Conservation (phyloP, 2,888 invertebrate genomes). For the Coelopa pilipes region DNA sequence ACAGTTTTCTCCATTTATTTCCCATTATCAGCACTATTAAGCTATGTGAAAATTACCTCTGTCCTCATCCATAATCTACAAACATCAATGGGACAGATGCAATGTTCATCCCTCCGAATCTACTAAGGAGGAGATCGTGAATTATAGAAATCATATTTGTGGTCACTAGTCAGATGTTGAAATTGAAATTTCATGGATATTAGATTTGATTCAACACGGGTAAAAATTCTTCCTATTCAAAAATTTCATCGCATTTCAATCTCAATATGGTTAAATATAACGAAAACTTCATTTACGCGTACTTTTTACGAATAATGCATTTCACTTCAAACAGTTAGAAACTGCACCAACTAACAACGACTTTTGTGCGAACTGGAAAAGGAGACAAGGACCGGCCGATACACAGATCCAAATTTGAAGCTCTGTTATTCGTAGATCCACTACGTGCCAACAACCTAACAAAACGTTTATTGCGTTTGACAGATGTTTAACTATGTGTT, state of each 20-base stretch:
- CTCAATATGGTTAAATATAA: constrained; percentile 12
- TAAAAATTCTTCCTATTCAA: too few relatives aligned
- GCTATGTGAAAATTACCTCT: too few relatives aligned
- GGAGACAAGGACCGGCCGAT: background rate
- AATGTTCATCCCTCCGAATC: too few relatives aligned
- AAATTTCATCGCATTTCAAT: background rate
- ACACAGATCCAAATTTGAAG: background rate
- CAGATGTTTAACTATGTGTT: constrained; percentile 22
- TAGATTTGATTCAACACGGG: too few relatives aligned
- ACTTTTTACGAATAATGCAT: background rate
- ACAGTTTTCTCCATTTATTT: too few relatives aligned
- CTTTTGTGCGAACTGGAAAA: background rate
- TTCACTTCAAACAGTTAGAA: background rate
- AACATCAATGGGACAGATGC: too few relatives aligned
- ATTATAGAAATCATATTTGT: too few relatives aligned
- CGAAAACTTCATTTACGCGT: background rate
- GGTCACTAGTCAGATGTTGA: too few relatives aligned
- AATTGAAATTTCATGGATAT: too few relatives aligned
- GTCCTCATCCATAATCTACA: too few relatives aligned
- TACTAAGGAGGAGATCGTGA: too few relatives aligned
- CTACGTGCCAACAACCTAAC: constrained; percentile 13
- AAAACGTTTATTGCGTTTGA: constrained; percentile 16
- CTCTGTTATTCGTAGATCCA: background rate
- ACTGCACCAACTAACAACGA: background rate
- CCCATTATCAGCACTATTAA: too few relatives aligned